Conservation (phyloP, 2,888 invertebrate genomes). For the Syrphus vitripennis region DNA sequence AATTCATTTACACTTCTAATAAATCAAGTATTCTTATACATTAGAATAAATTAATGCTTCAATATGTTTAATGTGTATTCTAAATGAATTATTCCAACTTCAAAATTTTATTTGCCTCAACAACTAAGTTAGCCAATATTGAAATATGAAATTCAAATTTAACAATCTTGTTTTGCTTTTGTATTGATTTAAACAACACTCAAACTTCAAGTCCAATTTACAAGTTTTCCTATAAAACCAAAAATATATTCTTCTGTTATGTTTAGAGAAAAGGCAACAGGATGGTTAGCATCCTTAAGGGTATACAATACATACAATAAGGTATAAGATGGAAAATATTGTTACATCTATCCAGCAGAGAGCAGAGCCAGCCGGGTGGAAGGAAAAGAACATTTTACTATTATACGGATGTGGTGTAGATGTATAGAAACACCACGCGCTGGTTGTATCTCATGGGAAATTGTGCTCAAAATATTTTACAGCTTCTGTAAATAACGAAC, state of each 20-base stretch:
- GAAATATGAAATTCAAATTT: not conserved
- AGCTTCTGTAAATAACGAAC: conserved; percentile 16
- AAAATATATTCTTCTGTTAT: not conserved
- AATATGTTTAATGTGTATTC: too few species aligned
- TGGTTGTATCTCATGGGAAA: conserved; percentile 22
- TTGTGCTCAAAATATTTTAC: conserved; percentile 9
- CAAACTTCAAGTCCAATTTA: conserved; percentile 11
- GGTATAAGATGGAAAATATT: not conserved
- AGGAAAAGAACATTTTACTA: not conserved
- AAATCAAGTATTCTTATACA: too few species aligned
- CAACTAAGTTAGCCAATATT: not conserved
- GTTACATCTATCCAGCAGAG: not conserved
- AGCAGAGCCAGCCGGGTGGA: not conserved
- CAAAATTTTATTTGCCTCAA: not conserved
- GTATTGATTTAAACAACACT: conserved; percentile 12
- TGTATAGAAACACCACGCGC: not conserved
- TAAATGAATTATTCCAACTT: not conserved
- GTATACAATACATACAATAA: not conserved
- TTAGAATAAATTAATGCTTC: not conserved
- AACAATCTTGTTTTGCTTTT: not conserved
- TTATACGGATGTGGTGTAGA: not conserved
- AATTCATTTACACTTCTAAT: too few species aligned
- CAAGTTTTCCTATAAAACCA: not conserved
- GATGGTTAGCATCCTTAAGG: conserved; percentile 20
- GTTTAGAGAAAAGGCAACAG: not conserved